Conservation (phyloP, 2,113 vertebrate genomes). For the Caranx melampygus region DNA sequence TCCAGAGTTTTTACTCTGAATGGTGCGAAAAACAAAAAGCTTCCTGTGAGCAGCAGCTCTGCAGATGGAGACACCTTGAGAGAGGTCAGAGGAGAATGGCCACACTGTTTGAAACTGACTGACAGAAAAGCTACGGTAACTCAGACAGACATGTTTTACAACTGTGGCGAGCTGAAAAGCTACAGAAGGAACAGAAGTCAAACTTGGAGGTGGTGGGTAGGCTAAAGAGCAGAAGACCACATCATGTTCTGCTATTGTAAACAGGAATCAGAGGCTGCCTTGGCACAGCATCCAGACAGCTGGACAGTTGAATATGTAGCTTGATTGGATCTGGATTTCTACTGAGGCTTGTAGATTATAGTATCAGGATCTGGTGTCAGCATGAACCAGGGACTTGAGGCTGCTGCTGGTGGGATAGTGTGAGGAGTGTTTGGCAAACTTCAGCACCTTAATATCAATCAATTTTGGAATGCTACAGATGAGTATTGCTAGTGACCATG, state of each 20-base stretch:
- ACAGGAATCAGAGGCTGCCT: background rate
- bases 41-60: background rate
- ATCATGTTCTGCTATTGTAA: background rate
- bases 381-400: no score
- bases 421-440: no score
- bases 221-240: background rate
- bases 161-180: background rate
- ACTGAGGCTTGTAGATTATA: no score
- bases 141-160: background rate
- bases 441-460: no score
- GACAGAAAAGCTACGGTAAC: background rate
- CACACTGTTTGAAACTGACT: background rate
- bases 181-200: background rate
- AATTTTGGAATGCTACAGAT: no score
- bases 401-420: no score
- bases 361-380: no score
- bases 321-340: no score
- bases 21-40: background rate
- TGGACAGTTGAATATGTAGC: no score
- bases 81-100: background rate
- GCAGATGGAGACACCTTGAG: background rate
- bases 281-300: background rate
- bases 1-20: background rate
- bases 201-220: background rate
- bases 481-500: no score